A percentile compares a stretch with the other conserved stretches of the same genome.
phyloP scores from a whole-genome alignment of 2,113 vertebrate genomes.

The Raja brachyura region DNA sequence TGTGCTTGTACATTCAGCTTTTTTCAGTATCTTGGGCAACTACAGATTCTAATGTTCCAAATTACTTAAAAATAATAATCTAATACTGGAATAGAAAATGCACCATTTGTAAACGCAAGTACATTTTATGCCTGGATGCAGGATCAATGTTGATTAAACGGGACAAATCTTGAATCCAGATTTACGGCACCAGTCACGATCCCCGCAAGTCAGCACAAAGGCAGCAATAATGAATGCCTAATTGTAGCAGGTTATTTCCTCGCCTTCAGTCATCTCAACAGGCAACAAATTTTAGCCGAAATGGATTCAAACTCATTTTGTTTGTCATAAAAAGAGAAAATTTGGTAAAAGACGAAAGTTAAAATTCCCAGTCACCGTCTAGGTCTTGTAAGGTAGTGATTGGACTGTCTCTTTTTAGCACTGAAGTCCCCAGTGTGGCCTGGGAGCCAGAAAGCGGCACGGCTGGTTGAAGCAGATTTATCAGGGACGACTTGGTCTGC shows the following conservation, averaged over 20 bases:
- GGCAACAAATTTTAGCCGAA: not conserved
- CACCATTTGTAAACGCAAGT: not conserved
- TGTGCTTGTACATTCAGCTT: not conserved
- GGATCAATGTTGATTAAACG: conserved; percentile 13
- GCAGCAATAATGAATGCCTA: not conserved
- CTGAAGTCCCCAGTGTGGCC: conserved; percentile 48
- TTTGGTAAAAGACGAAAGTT: conserved; percentile 45
- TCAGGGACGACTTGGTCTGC: conserved; percentile 72
- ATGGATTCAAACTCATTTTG: not conserved
- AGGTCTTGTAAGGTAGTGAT: conserved; percentile 44
- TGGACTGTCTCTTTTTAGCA: conserved; percentile 44
- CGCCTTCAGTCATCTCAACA: not conserved
- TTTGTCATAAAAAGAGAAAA: not conserved
- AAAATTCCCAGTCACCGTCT: conserved; percentile 60
- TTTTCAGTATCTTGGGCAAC: not conserved
- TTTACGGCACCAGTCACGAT: not conserved
- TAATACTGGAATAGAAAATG: conserved; percentile 14
- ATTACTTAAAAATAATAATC: not conserved
- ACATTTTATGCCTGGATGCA: not conserved
- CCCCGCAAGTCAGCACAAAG: not conserved
- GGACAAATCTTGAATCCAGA: not conserved
- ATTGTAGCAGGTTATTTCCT: not conserved
- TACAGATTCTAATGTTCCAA: not conserved
- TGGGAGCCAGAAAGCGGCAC: conserved; percentile 61
- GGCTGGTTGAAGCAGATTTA: conserved; percentile 79